Evolutionary conservation across 2,888 invertebrate species (phyloP), one percentile per base, ranked within the genome.

Genomic region (Bombylius major): DNA sequence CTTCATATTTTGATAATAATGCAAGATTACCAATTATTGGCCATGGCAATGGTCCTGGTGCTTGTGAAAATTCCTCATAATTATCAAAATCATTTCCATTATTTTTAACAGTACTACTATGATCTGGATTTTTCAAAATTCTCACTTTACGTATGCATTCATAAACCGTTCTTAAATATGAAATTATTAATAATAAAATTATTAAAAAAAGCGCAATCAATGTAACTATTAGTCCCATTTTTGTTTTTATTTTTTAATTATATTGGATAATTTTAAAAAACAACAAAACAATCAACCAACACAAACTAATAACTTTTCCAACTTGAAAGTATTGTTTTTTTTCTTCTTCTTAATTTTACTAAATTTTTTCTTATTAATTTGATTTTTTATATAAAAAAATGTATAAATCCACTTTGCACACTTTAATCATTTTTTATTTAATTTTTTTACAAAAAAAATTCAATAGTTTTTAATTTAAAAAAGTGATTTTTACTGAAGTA

Each of bases 21-120:
- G 86, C 84, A 60, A 88, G 73, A 68, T 82, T 84, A 23, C 89
- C 89, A 57, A 89, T 74, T 1, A 89, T 62, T 0, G 89, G 89
- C 73, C 78, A 78, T 13, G 84, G 79, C 23, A 70, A 67, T 0
- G 87, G 87, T 0, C 87, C 87, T 47, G 86, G 85, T 12, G 83
- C 79, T 57, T 74, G 67, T 53, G 62, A 58, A 51, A 62, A 65
- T 54, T 58, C 56, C 44, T 46, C 54, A 33, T 23, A 23, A 23
- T 14, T n/a, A 32, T 14, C 23, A 7, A 23, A 12, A 23, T 47
- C 9, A 9, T 4, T 11, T 23, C 48, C 36, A 13, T 51, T 6
- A 52, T 59, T 56, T 53, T 57, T 53, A 47, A 57, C 57, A 32
- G 44, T 50, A 33, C 42, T 46, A 32, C 53, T 49, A 44, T 50